Conservation (phyloP, 2,888 invertebrate species). For the Melangyna quadrimaculata region DNA sequence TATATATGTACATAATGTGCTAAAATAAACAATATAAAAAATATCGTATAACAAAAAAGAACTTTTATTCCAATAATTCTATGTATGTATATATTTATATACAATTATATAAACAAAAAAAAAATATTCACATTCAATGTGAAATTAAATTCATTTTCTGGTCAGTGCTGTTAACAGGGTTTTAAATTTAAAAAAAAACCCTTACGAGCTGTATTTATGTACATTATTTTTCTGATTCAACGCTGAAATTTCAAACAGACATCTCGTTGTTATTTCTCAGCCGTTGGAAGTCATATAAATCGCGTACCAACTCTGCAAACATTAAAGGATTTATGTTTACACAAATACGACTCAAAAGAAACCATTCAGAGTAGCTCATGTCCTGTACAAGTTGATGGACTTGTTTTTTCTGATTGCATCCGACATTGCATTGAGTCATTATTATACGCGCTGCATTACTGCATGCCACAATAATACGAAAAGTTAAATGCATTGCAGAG, state of each 20-base stretch:
- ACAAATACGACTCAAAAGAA: slow-evolving; percentile 87
- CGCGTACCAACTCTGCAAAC: slow-evolving; percentile 85
- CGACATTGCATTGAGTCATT: slow-evolving; percentile 75
- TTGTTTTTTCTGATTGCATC: slow-evolving; percentile 74
- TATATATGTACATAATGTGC: too few relatives aligned
- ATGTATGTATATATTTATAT: slow-evolving; percentile 38
- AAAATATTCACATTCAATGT: slow-evolving; percentile 17
- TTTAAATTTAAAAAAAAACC: not conserved
- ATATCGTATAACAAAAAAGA: not conserved
- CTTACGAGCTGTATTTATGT: slow-evolving; percentile 15
- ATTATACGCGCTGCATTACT: slow-evolving; percentile 75
- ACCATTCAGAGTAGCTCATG: slow-evolving; percentile 88
- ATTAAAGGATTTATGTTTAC: slow-evolving; percentile 88
- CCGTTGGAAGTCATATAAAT: slow-evolving; percentile 77
- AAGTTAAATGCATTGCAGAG: slow-evolving; percentile 85
- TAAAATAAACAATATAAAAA: not conserved
- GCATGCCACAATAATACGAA: slow-evolving; percentile 85
- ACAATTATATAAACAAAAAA: slow-evolving; percentile 17
- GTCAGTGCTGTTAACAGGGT: not conserved
- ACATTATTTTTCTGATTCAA: not conserved
- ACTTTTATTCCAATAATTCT: slow-evolving; percentile 52
- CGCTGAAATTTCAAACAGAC: slow-evolving; percentile 24
- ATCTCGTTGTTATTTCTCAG: slow-evolving; percentile 33
- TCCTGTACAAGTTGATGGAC: slow-evolving; percentile 73
- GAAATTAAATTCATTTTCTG: slow-evolving; percentile 1